Base-by-base conservation (phyloP, 2,797 vertebrate genomes). In the Balearica regulorum region DNA sequence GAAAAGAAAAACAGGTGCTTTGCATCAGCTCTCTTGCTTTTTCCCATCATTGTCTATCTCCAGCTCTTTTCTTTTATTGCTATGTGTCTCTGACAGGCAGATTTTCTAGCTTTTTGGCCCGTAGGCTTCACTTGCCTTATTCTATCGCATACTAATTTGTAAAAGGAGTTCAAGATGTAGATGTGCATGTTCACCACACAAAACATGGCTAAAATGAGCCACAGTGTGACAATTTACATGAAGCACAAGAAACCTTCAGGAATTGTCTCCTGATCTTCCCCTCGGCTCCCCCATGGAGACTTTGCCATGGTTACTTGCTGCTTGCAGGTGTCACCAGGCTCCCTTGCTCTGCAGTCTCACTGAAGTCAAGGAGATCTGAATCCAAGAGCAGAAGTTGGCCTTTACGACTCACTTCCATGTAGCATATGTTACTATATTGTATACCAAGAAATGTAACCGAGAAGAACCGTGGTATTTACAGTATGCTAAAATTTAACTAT, bases 331-430 rank as follows among this genome's bases (percentile, higher is more conserved):
- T 90, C 94, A 91, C 53, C 88, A 95, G 91, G 46, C 94, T 94
- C 54, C 79, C 84, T 95, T 96, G 94, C 89, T 95, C 88, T 96
- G 91, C 90, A 89, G 49, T 90, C 81, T 88, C 58, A 39, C 51
- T 94, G 76, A 89, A 96, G 94, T 96, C 95, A 95, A 71, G 93
- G 91, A 93, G 92, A 96, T 91, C 62, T 93, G 89, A 92, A 95
- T 96, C 96, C 94, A 97, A 96, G 90, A 96, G 95, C 96, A 97
- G 96, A 97, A 97, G 94, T 97, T 97, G 96, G 94, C 94, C 96
- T 94, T 97, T 94, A 96, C 72, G 2, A 94, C 92, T 95, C 96
- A 91, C 95, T 93, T 97, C 96, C 91, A 93, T 96, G 87, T 37
- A 96, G 84, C 96, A 97, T 96, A 97, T 96, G 96, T 73, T 96